Conservation (phyloP, 1,140 invertebrate genomes). For the Lepidostoma basale region DNA sequence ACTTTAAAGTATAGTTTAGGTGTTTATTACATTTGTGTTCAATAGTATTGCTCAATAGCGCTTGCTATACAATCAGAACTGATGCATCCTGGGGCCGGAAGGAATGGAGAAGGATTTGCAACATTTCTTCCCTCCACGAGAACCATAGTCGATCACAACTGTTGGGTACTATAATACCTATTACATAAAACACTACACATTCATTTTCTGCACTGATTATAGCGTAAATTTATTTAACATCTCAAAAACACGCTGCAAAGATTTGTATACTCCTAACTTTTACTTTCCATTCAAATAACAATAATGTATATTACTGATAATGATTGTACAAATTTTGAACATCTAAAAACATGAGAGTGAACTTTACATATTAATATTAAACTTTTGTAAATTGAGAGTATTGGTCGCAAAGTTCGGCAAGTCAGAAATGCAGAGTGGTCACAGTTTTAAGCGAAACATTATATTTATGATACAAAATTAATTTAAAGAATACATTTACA, state of each 20-base stretch:
- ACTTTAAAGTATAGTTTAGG: no score
- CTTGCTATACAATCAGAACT: no score
- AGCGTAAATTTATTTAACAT: slow-evolving; percentile 36
- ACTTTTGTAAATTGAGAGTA: slow-evolving; percentile 43
- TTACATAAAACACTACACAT: slow-evolving; percentile 44
- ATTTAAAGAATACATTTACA: slow-evolving; percentile 20
- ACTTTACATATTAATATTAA: slow-evolving; percentile 34
- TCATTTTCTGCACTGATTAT: slow-evolving; percentile 34
- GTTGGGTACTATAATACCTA: slow-evolving; percentile 13
- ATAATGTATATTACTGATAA: slow-evolving; percentile 45
- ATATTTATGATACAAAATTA: slow-evolving; percentile 21
- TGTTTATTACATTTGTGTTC: no score
- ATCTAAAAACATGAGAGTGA: slow-evolving; percentile 41
- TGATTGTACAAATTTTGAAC: slow-evolving; percentile 47
- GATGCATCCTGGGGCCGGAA: no score
- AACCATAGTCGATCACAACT: background rate
- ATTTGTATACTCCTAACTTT: slow-evolving; percentile 38
- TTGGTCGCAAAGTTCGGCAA: slow-evolving; percentile 40
- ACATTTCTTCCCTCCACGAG: background rate
- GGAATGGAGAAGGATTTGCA: slow-evolving; percentile 6
- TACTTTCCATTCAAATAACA: slow-evolving; percentile 39
- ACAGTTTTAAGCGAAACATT: slow-evolving; percentile 12
- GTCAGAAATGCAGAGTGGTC: slow-evolving; percentile 35
- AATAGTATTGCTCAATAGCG: no score
- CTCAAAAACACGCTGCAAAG: slow-evolving; percentile 37